Percentiles rank a stretch among this genome's conserved stretches.
These are phyloP conservation scores for Drosophila austrosaltans DNA, from an alignment of 2,888 invertebrate genomes.

Conservation along the genomic window DNA sequence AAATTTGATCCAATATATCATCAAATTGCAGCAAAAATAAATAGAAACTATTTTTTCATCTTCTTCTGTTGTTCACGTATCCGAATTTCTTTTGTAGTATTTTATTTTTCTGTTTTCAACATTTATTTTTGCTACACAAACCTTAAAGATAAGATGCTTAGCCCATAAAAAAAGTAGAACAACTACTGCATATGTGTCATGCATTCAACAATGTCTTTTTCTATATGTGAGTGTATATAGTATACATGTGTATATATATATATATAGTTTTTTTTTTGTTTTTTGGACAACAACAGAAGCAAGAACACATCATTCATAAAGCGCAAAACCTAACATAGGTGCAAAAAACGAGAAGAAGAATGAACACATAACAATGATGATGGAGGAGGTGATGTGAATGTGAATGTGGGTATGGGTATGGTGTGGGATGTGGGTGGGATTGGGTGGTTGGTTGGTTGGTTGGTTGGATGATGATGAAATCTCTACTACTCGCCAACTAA, in stretches of 20 bases:
- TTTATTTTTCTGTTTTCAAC: not conserved
- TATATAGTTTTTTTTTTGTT: conserved; percentile 6
- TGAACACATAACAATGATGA: conserved; percentile 39
- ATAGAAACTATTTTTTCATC: too few relatives aligned
- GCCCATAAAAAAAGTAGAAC: conserved; percentile 30
- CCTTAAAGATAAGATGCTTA: conserved; percentile 23
- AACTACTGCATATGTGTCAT: conserved; percentile 70
- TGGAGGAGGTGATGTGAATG: conserved; percentile 30
- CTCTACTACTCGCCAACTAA: conserved; percentile 23
- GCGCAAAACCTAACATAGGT: conserved; percentile 53
- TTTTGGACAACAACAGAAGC: conserved; percentile 69
- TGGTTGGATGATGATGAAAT: not conserved
- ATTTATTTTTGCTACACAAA: conserved; percentile 3
- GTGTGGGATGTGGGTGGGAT: conserved; percentile 7
- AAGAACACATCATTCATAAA: conserved; percentile 56
- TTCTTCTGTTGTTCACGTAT: not conserved
- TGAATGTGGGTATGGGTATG: not conserved
- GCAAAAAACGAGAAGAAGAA: conserved; percentile 38
- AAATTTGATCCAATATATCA: not conserved
- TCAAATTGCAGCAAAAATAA: not conserved
- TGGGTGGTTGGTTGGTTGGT: not conserved
- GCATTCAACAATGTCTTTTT: conserved; percentile 52
- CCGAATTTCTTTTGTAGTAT: not conserved
- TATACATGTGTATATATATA: conserved; percentile 1
- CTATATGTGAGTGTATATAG: conserved; percentile 7